Base-by-base conservation (phyloP, 92 coral and sea anemone species). In the Montipora capitata region DNA sequence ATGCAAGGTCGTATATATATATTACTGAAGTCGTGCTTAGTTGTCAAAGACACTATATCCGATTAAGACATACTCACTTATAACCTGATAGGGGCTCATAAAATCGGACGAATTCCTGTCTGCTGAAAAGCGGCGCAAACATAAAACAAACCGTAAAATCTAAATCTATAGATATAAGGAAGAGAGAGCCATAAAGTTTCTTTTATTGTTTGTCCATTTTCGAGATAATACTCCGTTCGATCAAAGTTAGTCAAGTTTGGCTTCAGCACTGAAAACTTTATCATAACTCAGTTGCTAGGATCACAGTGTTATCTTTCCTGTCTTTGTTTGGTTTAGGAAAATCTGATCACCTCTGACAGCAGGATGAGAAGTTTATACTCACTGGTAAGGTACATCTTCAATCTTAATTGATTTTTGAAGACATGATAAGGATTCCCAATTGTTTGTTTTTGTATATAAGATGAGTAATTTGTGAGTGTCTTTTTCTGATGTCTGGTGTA, bases 341-440 rank as follows among this genome's bases (percentile, higher is more conserved):
- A 68, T 81, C 85, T 66, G 76, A 81, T 72, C 80, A 59, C 39
- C 18, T 27, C 41, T 61, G 48, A n/a, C n/a, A n/a, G 9, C 79
- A 61, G 73, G 72, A 83, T 83, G 87, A 40, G 71, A 45, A 83
- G 58, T 43, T 41, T 73, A 18, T 62, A 51, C 45, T 71, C 57
- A 54, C 40, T 59, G 79, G 80, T 83, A 83, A 72, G 17, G 12
- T 58, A 72, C 16, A 44, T 57, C n/a, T 72, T 42, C 84, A 71
- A 43, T 70, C 66, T 69, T 54, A 68, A 81, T 68, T 52, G 48
- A 49, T 48, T 72, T 68, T 42, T 68, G 9, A 45, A 64, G 18
- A 64, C 74, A 79, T 40, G 74, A 65, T 79, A 64, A 79, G 44
- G 77, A 35, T 8, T 54, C 40, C 13, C n/a, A 27, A 41, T 82